Conservation (phyloP, 2,888 invertebrate genomes). For the Hirtodrosophila alboralis region DNA sequence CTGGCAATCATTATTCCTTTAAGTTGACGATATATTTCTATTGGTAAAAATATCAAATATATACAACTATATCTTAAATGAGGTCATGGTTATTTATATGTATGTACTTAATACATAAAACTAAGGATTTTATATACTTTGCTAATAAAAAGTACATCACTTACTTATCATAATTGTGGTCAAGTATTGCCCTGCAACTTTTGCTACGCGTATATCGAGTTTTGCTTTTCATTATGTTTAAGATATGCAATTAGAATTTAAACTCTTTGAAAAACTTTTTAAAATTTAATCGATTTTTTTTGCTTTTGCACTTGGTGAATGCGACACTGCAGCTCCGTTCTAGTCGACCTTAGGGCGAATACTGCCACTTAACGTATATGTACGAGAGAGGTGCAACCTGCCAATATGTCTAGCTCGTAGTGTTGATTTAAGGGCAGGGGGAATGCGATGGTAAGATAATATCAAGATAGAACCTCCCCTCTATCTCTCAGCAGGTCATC, state of each 20-base stretch:
- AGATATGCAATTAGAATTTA: background rate
- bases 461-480: conserved; percentile 17
- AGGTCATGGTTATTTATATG: no score
- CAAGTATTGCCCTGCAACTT: conserved; percentile 81
- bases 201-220: conserved; percentile 81
- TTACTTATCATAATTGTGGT: conserved; percentile 80
- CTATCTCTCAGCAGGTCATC: conserved; percentile 1
- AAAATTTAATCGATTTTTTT: background rate
- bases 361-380: conserved; percentile 47
- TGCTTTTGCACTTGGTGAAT: background rate
- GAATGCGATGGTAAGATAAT: conserved; percentile 45
- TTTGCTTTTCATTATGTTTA: conserved; percentile 78
- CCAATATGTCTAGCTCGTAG: conserved; percentile 37
- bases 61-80: no score
- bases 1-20: no score
- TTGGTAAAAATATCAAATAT: no score
- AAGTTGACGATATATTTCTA: no score
- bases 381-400: conserved; percentile 43
- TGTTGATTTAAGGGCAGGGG: conserved; percentile 45
- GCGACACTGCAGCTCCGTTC: conserved; percentile 30
- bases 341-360: conserved; percentile 40
- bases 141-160: no score
- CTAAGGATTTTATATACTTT: no score
- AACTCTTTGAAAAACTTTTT: conserved; percentile 4
- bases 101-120: no score